Conservation (phyloP, 2,888 invertebrate species). For the Erynnis tages region DNA sequence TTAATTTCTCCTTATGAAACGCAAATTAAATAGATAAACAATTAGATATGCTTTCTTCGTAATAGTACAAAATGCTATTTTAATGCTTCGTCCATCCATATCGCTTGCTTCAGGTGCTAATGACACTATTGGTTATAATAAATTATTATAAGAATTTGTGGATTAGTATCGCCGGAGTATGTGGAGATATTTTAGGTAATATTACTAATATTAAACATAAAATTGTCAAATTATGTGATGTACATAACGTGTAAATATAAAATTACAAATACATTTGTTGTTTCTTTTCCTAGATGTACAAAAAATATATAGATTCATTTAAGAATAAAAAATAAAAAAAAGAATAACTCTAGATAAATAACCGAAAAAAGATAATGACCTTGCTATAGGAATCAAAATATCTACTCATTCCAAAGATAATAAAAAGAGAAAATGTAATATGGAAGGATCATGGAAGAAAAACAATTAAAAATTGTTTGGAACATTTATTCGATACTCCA, state of each 20-base stretch:
- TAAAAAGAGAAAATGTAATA: too few species aligned
- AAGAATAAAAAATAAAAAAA: too few species aligned
- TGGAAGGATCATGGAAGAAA: neutral
- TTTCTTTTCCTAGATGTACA: conserved; percentile 7
- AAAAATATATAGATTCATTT: too few species aligned
- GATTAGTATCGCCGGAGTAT: conserved; percentile 22
- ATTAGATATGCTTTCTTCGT: conserved; percentile 32
- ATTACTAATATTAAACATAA: conserved; percentile 30
- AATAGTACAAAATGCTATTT: conserved; percentile 52
- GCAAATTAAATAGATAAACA: neutral
- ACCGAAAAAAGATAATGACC: too few species aligned
- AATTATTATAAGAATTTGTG: conserved; percentile 28
- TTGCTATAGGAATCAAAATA: too few species aligned
- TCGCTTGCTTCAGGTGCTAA: conserved; percentile 64
- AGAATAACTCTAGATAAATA: too few species aligned
- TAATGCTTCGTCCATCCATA: conserved; percentile 56
- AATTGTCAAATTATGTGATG: conserved; percentile 63
- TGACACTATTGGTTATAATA: conserved; percentile 33
- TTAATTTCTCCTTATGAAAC: neutral
- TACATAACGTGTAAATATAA: conserved; percentile 73
- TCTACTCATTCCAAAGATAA: too few species aligned
- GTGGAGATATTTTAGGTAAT: conserved; percentile 5
- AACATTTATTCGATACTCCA: conserved; percentile 68
- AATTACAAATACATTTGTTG: conserved; percentile 43
- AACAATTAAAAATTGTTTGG: conserved; percentile 42